Conservation (phyloP, 1,140 invertebrate species). For the Aphis craccivora region DNA sequence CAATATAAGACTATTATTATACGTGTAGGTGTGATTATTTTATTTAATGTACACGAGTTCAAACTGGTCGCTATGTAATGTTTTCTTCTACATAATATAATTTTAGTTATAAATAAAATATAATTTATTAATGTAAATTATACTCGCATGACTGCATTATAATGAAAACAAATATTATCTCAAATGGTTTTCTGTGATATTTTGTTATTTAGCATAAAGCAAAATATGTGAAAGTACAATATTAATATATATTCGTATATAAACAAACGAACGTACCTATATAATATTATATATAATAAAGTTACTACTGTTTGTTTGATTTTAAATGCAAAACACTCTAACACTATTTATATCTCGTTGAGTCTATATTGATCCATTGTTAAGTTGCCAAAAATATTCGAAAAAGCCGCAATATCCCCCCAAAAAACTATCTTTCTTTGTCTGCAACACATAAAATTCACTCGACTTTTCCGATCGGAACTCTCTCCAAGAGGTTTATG, state of each 20-base stretch:
- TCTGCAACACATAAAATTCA: conserved; percentile 42
- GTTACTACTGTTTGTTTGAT: background rate
- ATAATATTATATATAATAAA: background rate
- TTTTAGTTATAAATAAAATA: background rate
- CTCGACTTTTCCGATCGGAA: conserved; percentile 50
- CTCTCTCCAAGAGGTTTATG: conserved; percentile 51
- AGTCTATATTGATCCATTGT: conserved; percentile 35
- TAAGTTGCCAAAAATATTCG: conserved; percentile 39
- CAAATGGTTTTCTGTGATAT: background rate
- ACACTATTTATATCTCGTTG: background rate
- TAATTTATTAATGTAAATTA: background rate
- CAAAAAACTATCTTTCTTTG: conserved; percentile 32
- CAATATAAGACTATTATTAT: background rate
- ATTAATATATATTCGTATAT: background rate
- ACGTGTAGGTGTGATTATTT: background rate
- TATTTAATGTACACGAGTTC: background rate
- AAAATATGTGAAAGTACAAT: background rate
- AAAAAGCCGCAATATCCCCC: conserved; percentile 6
- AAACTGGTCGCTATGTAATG: background rate
- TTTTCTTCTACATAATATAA: background rate
- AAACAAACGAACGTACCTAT: background rate
- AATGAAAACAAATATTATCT: background rate
- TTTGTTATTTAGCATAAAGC: conserved; percentile 3
- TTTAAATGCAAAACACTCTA: background rate
- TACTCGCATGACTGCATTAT: background rate